Conservation (phyloP, 2,113 vertebrate species). For the Sturnus vulgaris region DNA sequence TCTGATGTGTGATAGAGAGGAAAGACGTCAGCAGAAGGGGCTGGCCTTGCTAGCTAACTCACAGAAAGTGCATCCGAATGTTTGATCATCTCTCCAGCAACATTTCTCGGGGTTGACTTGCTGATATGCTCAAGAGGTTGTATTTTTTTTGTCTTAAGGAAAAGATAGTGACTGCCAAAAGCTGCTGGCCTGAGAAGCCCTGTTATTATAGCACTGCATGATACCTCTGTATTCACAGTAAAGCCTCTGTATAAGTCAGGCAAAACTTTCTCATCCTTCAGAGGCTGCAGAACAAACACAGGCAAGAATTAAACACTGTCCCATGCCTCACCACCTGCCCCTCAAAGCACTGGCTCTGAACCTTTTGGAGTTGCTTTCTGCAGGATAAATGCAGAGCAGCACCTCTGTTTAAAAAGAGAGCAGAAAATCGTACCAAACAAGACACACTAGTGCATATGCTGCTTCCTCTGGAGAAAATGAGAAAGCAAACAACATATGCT, state of each 20-base stretch:
- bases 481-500: conserved; percentile 28
- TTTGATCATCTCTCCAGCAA: background rate
- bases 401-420: background rate
- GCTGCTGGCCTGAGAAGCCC: background rate
- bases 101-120: background rate
- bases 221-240: background rate
- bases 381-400: background rate
- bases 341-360: background rate
- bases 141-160: background rate
- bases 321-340: background rate
- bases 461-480: conserved; percentile 5
- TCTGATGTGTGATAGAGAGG: conserved; percentile 65
- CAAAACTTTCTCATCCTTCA: background rate
- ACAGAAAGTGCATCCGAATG: conserved; percentile 50
- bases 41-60: conserved; percentile 58
- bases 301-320: background rate
- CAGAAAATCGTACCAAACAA: background rate
- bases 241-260: background rate
- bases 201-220: background rate
- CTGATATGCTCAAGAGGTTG: background rate
- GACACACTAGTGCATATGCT: background rate
- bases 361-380: background rate
- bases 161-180: background rate
- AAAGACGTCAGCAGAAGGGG: conserved; percentile 74
- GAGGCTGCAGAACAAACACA: background rate